Conservation (phyloP, 1,140 invertebrate species). For the Druon quercuslanigerum region DNA sequence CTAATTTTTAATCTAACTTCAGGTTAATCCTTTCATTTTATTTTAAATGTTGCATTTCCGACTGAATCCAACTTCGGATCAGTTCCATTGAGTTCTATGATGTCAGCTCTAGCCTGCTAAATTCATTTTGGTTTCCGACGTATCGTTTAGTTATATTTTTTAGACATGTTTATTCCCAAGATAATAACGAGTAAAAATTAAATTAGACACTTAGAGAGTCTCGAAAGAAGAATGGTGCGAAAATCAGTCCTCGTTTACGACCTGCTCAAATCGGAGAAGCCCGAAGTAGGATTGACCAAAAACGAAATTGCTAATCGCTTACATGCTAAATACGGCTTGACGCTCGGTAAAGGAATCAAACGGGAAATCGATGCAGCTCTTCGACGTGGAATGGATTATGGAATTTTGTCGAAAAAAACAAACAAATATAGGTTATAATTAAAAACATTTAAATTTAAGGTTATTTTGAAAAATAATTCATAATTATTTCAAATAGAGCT, state of each 20-base stretch:
- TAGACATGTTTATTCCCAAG: not conserved
- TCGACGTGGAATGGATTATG: constrained; percentile 60
- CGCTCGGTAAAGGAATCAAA: constrained; percentile 45
- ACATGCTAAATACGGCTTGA: constrained; percentile 52
- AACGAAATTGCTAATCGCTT: constrained; percentile 59
- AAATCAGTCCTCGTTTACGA: constrained; percentile 59
- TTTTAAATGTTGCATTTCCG: not conserved
- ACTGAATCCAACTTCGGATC: constrained; percentile 16
- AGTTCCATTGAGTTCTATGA: not conserved
- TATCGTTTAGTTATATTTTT: too few relatives aligned
- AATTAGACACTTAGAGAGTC: not conserved
- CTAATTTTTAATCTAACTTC: not conserved
- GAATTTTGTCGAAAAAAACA: constrained; percentile 57
- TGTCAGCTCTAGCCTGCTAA: too few relatives aligned
- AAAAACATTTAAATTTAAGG: constrained; percentile 8
- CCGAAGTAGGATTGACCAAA: constrained; percentile 52
- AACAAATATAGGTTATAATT: constrained; percentile 55
- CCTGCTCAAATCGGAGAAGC: constrained; percentile 50
- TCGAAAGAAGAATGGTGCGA: constrained; percentile 50
- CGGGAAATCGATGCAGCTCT: constrained; percentile 57
- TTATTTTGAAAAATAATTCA: not conserved
- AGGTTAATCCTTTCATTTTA: constrained; percentile 12
- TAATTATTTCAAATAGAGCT: too few relatives aligned
- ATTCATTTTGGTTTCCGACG: too few relatives aligned
- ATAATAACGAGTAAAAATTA: constrained; percentile 12